A percentile compares a stretch with the other conserved stretches of the same genome.
Evolutionary conservation across 2,797 vertebrate genomes (phyloP).

Genomic region (Yasuhikotakia modesta): DNA sequence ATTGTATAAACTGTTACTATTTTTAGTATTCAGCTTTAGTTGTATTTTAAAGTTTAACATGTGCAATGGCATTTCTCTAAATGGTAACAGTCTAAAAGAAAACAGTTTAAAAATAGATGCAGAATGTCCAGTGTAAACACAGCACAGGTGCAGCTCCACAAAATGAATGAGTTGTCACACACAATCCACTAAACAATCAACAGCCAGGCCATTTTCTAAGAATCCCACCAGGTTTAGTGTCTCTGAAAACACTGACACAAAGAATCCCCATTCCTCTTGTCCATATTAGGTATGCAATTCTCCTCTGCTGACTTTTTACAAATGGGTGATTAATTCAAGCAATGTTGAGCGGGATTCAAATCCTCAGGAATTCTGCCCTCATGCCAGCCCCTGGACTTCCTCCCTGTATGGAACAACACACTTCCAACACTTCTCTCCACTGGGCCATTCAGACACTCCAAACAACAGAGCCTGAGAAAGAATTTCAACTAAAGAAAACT

Average conservation of each 20-base stretch:
- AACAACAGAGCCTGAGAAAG: constrained; percentile 12
- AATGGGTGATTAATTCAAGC: constrained; percentile 97
- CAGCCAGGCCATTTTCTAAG: constrained; percentile 66
- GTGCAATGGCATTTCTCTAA: background rate
- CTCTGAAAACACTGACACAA: constrained; percentile 59
- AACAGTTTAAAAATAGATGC: constrained; percentile 65
- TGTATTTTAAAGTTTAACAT: background rate
- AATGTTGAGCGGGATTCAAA: constrained; percentile 93
- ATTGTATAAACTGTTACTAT: constrained; percentile 9
- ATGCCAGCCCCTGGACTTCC: constrained; percentile 88
- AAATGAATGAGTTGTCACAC: constrained; percentile 49
- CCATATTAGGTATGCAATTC: constrained; percentile 99
- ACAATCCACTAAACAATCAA: constrained; percentile 72
- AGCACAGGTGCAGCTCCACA: constrained; percentile 67
- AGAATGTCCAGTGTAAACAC: constrained; percentile 59
- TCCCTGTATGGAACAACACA: constrained; percentile 82
- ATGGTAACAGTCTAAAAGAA: constrained; percentile 38
- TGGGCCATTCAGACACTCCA: constrained; percentile 34
- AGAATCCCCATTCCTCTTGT: constrained; percentile 86
- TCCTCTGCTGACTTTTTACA: constrained; percentile 77
- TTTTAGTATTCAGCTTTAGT: background rate
- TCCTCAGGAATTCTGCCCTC: constrained; percentile 87
- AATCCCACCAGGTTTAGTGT: constrained; percentile 52
- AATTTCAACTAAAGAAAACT: constrained; percentile 34
- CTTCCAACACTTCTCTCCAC: constrained; percentile 66